A percentile compares a stretch with the other conserved stretches of the same genome.
phyloP scores from a whole-genome alignment of 2,797 vertebrate genomes.

The Gallinago stenura region DNA sequence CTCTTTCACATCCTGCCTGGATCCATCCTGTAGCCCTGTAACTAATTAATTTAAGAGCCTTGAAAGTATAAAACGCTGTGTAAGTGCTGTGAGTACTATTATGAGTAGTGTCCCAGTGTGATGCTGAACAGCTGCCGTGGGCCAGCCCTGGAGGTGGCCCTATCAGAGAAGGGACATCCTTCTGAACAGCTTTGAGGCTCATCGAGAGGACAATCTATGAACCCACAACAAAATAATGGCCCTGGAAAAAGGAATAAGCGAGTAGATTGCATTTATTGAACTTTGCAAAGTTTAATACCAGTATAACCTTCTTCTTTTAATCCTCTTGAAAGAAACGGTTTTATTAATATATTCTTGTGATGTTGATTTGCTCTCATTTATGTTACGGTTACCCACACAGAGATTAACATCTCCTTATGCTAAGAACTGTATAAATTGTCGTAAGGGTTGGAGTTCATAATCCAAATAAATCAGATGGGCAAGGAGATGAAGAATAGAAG shows the following conservation, averaged over 20 bases:
- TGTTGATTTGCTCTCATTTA: conserved; percentile 9
- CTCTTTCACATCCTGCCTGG: conserved; percentile 23
- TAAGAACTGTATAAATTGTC: background rate
- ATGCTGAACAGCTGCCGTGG: conserved; percentile 11
- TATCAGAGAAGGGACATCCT: background rate
- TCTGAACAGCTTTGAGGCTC: background rate
- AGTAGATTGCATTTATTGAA: background rate
- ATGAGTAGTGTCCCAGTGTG: background rate
- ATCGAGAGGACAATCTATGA: background rate
- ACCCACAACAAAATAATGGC: background rate
- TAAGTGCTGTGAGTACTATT: conserved; percentile 23
- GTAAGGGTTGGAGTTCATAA: background rate
- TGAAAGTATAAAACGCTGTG: conserved; percentile 31
- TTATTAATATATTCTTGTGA: background rate
- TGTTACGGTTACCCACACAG: background rate
- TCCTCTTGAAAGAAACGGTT: conserved; percentile 22
- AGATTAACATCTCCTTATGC: background rate
- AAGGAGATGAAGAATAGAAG: background rate
- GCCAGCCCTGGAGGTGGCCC: background rate
- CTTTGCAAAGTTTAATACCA: background rate
- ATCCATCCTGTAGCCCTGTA: conserved; percentile 9
- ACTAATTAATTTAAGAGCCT: conserved; percentile 59
- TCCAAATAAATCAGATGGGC: background rate
- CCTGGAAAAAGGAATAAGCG: background rate
- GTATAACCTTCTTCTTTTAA: background rate